Evolutionary conservation across 2,888 invertebrate genomes (phyloP).

Genomic region (Ceriagrion tenellum): DNA sequence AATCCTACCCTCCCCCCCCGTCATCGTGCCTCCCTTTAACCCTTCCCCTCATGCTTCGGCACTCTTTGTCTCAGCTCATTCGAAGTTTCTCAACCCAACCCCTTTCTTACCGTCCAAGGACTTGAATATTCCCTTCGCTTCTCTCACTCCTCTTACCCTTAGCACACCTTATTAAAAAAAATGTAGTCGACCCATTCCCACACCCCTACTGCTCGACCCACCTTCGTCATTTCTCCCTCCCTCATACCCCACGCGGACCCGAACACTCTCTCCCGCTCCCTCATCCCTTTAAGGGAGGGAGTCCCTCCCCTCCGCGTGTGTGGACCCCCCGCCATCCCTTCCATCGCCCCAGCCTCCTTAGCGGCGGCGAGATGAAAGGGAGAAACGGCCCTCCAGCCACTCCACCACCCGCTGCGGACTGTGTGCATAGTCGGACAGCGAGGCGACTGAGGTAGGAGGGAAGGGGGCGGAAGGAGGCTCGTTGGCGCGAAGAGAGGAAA

Average conservation of each 20-base stretch:
- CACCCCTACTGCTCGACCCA: background rate
- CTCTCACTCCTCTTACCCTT: background rate
- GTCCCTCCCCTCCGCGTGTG: background rate
- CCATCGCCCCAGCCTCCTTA: slow-evolving; percentile 45
- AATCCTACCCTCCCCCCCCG: background rate
- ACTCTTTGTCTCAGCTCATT: slow-evolving; percentile 58
- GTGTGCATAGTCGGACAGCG: slow-evolving; percentile 57
- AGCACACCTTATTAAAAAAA: slow-evolving; percentile 53
- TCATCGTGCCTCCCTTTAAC: background rate
- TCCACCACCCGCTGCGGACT: slow-evolving; percentile 49
- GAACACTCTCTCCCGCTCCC: background rate
- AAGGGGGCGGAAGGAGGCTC: background rate
- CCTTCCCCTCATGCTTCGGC: slow-evolving; percentile 10
- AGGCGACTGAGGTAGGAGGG: slow-evolving; percentile 41
- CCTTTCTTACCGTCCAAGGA: slow-evolving; percentile 2
- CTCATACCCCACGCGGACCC: background rate
- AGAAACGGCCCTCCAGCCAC: slow-evolving; percentile 30
- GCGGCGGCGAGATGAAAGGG: slow-evolving; percentile 61
- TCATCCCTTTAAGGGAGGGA: background rate
- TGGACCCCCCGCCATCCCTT: background rate
- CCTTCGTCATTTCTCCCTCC: background rate
- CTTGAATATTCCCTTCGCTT: background rate
- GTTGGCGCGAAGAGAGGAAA: background rate
- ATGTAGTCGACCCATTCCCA: background rate
- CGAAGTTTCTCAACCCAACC: slow-evolving; percentile 3